phyloP scores from a whole-genome alignment of 1,140 invertebrate genomes.

The Nymphalis io region DNA sequence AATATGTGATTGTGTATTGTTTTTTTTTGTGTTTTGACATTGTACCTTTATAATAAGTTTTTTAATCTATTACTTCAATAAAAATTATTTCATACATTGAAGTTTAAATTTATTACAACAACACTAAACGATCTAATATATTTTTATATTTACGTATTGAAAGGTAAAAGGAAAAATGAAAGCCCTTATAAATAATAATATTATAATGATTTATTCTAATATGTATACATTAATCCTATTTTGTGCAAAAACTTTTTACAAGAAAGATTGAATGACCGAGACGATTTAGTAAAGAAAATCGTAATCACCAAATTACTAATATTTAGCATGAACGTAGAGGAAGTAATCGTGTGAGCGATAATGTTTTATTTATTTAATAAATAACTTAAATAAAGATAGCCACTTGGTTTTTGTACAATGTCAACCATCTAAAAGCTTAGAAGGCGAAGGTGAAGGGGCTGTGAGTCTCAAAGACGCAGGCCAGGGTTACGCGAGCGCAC shows the following conservation, averaged over 20 bases:
- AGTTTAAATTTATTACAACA: no score
- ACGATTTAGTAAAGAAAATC: constrained; percentile 14
- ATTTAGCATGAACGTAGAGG: constrained; percentile 4
- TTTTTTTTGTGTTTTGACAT: neutral
- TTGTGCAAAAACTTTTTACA: constrained; percentile 74
- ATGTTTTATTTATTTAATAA: constrained; percentile 61
- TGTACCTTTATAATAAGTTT: neutral
- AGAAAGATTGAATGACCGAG: constrained; percentile 60
- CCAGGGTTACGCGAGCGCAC: constrained; percentile 92
- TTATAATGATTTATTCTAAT: constrained; percentile 57
- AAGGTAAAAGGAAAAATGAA: neutral
- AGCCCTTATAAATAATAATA: constrained; percentile 13
- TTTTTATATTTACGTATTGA: no score
- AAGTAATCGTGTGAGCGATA: constrained; percentile 4
- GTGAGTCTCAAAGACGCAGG: constrained; percentile 86
- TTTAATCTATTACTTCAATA: no score
- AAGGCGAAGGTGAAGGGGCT: constrained; percentile 44
- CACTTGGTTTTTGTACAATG: constrained; percentile 72
- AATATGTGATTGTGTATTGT: neutral
- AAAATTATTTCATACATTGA: no score
- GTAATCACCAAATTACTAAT: constrained; percentile 10
- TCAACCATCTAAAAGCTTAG: constrained; percentile 60
- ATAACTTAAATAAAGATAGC: constrained; percentile 72
- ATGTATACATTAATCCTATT: constrained; percentile 67
- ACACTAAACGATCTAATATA: no score